Percentiles rank a stretch among this genome's conserved stretches.
Conservation (phyloP, 2,113 vertebrate genomes). For the Thryonomys swinderianus region DNA sequence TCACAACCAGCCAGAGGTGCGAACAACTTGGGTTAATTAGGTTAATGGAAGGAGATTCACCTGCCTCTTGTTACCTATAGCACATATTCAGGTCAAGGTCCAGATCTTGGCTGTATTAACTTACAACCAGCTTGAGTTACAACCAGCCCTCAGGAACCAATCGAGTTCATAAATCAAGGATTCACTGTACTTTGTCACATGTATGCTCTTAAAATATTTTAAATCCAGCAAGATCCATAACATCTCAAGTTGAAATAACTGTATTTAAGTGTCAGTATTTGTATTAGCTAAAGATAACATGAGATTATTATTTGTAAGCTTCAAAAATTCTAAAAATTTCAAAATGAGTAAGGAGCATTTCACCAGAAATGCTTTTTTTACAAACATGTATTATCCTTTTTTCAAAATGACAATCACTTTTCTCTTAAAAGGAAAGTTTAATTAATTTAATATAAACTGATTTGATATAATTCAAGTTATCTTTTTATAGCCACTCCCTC, state of each 20-base stretch:
- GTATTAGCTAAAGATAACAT: slow-evolving; percentile 25
- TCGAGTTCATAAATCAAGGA: no score
- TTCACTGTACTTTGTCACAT: not conserved
- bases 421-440: slow-evolving; percentile 18
- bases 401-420: slow-evolving; percentile 44
- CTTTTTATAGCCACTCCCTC: slow-evolving; percentile 44
- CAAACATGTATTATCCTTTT: slow-evolving; percentile 46
- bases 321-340: slow-evolving; percentile 42
- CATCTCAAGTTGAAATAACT: slow-evolving; percentile 28
- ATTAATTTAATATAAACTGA: slow-evolving; percentile 51
- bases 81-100: no score
- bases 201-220: not conserved
- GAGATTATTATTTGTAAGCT: slow-evolving; percentile 17
- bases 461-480: slow-evolving; percentile 44
- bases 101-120: no score
- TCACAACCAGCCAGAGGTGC: no score
- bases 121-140: no score
- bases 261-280: not conserved
- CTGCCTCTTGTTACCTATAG: no score
- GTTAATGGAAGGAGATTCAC: no score
- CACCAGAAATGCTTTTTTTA: slow-evolving; percentile 58
- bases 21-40: no score
- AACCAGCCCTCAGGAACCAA: no score
- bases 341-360: slow-evolving; percentile 47
- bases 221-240: slow-evolving; percentile 30